Base-by-base conservation (phyloP, 1,140 invertebrate species). In the Maconellicoccus hirsutus region DNA sequence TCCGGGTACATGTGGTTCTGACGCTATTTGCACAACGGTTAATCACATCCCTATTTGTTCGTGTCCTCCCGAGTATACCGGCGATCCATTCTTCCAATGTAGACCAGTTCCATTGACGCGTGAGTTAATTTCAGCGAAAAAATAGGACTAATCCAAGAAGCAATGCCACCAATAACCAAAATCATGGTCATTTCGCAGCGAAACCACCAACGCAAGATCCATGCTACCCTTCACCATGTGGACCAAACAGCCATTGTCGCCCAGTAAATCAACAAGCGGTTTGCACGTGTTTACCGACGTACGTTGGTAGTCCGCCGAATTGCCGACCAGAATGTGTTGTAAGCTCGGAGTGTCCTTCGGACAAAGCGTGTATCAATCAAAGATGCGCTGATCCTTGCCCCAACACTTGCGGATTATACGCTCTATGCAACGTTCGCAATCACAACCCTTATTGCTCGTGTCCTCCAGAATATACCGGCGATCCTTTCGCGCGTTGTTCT, bases 141-240 rank as follows among this genome's bases (percentile, higher is more conserved):
- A n/a, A n/a, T n/a, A n/a, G n/a, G n/a, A n/a, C n/a, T n/a, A n/a
- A n/a, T n/a, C n/a, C n/a, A n/a, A n/a, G n/a, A n/a, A n/a, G n/a
- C n/a, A n/a, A n/a, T n/a, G n/a, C n/a, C n/a, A n/a, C n/a, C n/a
- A n/a, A n/a, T n/a, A n/a, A n/a, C n/a, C n/a, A n/a, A n/a, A n/a
- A n/a, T n/a, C n/a, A n/a, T n/a, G n/a, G n/a, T n/a, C n/a, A n/a
- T 59, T 14, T 29, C 42, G 59, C 70, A 19, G 72, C 74, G 1
- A 71, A 71, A 63, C 33, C 71, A 69, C 59, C 73, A 38, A 69
- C 72, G 1, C 29, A 70, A 19, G 81, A 84, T 76, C 83, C 84
- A 39, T 89, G 88, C 75, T 80, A 83, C 75, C 87, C 86, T 70
- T 86, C 86, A 14, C 88, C 87, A 3, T 91, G 89, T 79, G 89